A percentile compares a stretch with the other conserved stretches of the same genome.
Evolutionary conservation across 1,140 invertebrate genomes (phyloP).

Genomic region (Heliothis subflexa): DNA sequence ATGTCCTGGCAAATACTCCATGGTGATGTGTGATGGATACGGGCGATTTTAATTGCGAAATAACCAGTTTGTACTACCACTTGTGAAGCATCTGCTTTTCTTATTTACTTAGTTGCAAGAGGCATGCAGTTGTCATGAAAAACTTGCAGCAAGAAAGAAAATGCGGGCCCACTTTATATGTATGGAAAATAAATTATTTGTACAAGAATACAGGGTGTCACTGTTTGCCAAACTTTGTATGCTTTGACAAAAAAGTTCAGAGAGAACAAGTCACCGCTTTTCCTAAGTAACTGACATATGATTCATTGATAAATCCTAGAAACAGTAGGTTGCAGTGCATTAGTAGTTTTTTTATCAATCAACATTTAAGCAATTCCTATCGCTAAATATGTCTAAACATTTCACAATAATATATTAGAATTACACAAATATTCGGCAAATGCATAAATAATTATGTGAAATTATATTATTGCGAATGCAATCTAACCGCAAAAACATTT

Average conservation of each 20-base stretch:
- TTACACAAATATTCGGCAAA: slow-evolving; percentile 2
- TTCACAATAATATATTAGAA: background rate
- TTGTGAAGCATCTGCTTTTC: slow-evolving; percentile 35
- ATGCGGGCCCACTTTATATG: background rate
- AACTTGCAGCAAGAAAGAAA: background rate
- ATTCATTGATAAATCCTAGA: slow-evolving; percentile 21
- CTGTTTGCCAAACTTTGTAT: background rate
- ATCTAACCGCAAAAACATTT: slow-evolving; percentile 51
- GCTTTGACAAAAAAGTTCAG: slow-evolving; percentile 12
- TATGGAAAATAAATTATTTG: slow-evolving; percentile 6
- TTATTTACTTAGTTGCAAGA: slow-evolving; percentile 13
- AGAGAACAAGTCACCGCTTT: slow-evolving; percentile 23
- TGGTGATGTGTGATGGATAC: slow-evolving; percentile 28
- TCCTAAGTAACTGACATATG: slow-evolving; percentile 16
- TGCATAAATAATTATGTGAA: background rate
- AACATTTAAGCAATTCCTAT: background rate
- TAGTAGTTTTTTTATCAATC: slow-evolving; percentile 8
- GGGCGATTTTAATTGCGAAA: slow-evolving; percentile 42
- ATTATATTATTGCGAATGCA: background rate
- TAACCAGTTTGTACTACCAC: slow-evolving; percentile 25
- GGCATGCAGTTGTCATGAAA: background rate
- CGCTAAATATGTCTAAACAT: background rate
- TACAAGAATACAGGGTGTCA: slow-evolving; percentile 2
- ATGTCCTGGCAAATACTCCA: slow-evolving; percentile 26
- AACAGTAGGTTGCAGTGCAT: slow-evolving; percentile 11